Base-by-base conservation (phyloP, 1,140 invertebrate species). In the Eupeodes corollae region DNA sequence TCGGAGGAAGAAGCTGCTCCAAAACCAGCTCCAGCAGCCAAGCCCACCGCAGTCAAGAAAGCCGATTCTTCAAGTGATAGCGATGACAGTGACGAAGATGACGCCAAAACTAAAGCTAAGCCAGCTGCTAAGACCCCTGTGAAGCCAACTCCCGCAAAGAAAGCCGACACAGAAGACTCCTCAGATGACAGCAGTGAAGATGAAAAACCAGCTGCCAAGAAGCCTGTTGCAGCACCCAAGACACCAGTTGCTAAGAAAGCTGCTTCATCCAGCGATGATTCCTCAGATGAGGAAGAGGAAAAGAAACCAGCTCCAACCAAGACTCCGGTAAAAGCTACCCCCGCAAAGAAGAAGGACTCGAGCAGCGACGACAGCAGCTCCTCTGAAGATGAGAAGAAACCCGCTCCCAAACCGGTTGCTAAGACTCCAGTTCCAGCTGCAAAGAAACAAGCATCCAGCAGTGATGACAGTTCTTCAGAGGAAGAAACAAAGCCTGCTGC, bases 391-490 rank as follows among this genome's bases (percentile, higher is more conserved):
- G 53, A 65, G 5, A 42, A 50, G 6, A 52, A 62, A 38, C 55
- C 54, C 33, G 49, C 57, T 19, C 53, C 51, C 6, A 69, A 69
- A 47, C 46, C 57, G 46, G 52, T 56, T 16, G 56, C 54, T 2
- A 63, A 67, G 21, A 53, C 56, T 11, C 48, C 49, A n/a, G 51
- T 50, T 5, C 39, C 52, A 30, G 48, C 54, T 11, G 53, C 56
- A 9, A 71, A 73, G 21, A 70, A 74, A 53, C 59, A 52, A 14
- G 58, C 70, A 44, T 68, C 66, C 2, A 70, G 63, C 40, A 69
- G 67, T n/a, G 72, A 73, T 5, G 67, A 70, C 8, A 59, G 56
- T 46, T 69, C 63, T 1, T 60, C 57, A 18, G 58, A 63, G 32
- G 61, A 67, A 40, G 55, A 58, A 46, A 46, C 19, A 34, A 48